Percentiles rank a stretch among this genome's conserved stretches.
Evolutionary conservation across 1,140 invertebrate genomes (phyloP).

Genomic region (Drosophila sproati): DNA sequence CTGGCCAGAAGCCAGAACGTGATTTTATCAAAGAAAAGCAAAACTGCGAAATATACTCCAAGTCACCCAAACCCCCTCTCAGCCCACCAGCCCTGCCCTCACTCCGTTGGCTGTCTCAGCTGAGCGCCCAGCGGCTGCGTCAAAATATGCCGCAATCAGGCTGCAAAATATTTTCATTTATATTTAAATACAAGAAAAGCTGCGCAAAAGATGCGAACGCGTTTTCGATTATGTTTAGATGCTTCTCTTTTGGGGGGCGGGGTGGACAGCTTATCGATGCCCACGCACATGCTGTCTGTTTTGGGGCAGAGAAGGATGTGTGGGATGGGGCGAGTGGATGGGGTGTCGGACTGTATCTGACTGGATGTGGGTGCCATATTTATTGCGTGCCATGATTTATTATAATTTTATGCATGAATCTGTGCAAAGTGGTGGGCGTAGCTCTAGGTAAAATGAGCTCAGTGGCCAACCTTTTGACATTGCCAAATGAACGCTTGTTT

Average conservation of each 20-base stretch:
- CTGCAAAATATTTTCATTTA: slow-evolving; percentile 83
- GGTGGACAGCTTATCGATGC: slow-evolving; percentile 74
- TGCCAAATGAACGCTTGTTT: slow-evolving; percentile 22
- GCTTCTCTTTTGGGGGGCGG: slow-evolving; percentile 43
- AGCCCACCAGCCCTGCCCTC: not conserved
- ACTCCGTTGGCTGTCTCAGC: slow-evolving; percentile 26
- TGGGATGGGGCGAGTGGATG: not conserved
- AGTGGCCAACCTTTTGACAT: slow-evolving; percentile 50
- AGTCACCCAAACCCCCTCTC: not conserved
- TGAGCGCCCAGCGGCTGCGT: slow-evolving; percentile 68
- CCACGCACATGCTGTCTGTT: slow-evolving; percentile 48
- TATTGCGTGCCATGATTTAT: slow-evolving; percentile 78
- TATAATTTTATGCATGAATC: slow-evolving; percentile 83
- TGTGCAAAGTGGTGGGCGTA: slow-evolving; percentile 63
- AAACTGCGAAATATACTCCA: slow-evolving; percentile 44
- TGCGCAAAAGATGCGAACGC: slow-evolving; percentile 51
- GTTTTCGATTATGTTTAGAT: slow-evolving; percentile 82
- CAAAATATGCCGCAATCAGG: slow-evolving; percentile 81
- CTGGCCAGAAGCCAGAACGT: slow-evolving; percentile 72
- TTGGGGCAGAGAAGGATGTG: not conserved
- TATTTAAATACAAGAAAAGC: slow-evolving; percentile 74
- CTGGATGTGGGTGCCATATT: slow-evolving; percentile 66
- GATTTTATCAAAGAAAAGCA: slow-evolving; percentile 80
- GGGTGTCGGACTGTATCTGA: slow-evolving; percentile 4
- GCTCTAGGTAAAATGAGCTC: slow-evolving; percentile 67